Base-by-base conservation (phyloP, 2,888 invertebrate species). In the Tanypteryx hageni region DNA sequence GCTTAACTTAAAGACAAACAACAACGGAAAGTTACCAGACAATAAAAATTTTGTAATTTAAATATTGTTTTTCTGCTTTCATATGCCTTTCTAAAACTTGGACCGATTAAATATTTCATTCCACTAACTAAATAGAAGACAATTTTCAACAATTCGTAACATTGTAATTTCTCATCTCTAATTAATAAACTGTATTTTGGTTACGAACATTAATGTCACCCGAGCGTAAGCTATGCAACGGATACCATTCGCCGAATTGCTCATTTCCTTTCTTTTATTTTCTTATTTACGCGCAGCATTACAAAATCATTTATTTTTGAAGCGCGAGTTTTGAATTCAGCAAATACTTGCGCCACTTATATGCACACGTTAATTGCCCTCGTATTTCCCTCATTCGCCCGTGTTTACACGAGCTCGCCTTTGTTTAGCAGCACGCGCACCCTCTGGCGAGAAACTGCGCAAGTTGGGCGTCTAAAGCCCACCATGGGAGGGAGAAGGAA, bases 381-480 rank as follows among this genome's bases (percentile, higher is more conserved):
- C 76, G 76, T 76, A 76, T 76, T 76, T 76, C 76, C 76, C 76
- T 76, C 76, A 76, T 27, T 76, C 76, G 27, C 76, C 76, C 76
- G 76, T 76, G 76, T 76, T 76, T 76, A 76, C 76, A 4, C 76
- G 27, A 76, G 22, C 27, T 27, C 27, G 16, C 76, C 76, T 27
- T 44, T 76, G 27, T 76, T 76, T 76, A 27, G 76, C 27, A 7
- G 22, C 76, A 13, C 18, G 76, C 76, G 76, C 76, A 76, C 27
- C 76, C 76, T 76, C 76, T 76, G 76, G 76, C 22, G 76, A 13
- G 76, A 76, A 76, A 27, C 76, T 76, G 76, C 76, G 76, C 76
- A 76, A 76, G 76, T 76, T 76, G 76, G 76, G 76, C 27, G 76
- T 76, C 76, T 76, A 27, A 76, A 76, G 22, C 22, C 14, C 56